Evolutionary conservation across 2,888 invertebrate genomes (phyloP).

Genomic region (Chalcis sispes): DNA sequence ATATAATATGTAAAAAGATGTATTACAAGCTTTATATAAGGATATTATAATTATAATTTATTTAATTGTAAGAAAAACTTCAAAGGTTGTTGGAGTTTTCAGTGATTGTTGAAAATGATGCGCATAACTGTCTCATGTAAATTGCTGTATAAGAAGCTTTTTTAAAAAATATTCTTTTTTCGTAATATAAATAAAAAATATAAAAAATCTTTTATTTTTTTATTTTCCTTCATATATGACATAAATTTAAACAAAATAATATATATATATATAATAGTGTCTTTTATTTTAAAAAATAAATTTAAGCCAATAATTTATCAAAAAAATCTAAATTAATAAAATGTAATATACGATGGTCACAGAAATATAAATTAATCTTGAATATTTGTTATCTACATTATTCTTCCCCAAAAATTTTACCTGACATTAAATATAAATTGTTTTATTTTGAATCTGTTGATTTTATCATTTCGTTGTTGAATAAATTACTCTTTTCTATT

Average conservation of each 20-base stretch:
- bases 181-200: conserved; percentile 55
- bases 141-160: conserved; percentile 59
- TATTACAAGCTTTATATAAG: conserved; percentile 55
- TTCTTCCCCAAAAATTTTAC: not conserved
- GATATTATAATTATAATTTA: conserved; percentile 54
- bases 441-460: conserved; percentile 21
- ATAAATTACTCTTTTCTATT: conserved; percentile 45
- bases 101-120: conserved; percentile 56
- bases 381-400: not conserved
- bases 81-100: conserved; percentile 45
- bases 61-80: conserved; percentile 52
- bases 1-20: conserved; percentile 57
- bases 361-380: not conserved
- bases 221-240: not conserved
- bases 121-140: conserved; percentile 55
- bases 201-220: conserved; percentile 14
- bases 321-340: conserved; percentile 2
- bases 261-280: not conserved
- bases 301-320: conserved; percentile 1
- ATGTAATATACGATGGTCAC: not conserved
- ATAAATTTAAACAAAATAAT: not conserved
- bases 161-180: conserved; percentile 57
- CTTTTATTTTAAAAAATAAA: not conserved
- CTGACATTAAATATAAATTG: conserved; percentile 28
- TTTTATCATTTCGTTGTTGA: conserved; percentile 8